Evolutionary conservation across 2,888 invertebrate genomes (phyloP).

Genomic region (Neoaliturus tenellus): DNA sequence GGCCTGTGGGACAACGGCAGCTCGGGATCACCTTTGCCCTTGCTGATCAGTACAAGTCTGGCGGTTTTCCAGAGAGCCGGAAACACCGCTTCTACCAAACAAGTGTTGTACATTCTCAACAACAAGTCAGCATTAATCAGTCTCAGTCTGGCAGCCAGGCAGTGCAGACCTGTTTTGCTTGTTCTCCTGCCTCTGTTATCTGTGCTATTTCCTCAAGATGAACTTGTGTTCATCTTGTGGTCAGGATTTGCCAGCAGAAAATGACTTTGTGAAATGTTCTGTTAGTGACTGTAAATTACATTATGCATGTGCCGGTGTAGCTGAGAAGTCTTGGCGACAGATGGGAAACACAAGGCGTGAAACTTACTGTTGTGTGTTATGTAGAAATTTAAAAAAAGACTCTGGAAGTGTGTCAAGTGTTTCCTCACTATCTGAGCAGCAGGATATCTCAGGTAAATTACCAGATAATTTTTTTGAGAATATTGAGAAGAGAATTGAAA

Average conservation of each 20-base stretch:
- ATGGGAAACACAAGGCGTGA: not conserved
- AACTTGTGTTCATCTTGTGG: slow-evolving; percentile 15
- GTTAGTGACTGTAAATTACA: slow-evolving; percentile 22
- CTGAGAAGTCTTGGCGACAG: not conserved
- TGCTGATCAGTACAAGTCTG: too few species aligned
- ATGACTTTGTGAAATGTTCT: not conserved
- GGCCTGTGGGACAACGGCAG: too few species aligned
- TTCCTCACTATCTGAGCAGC: not conserved
- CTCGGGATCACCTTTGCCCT: too few species aligned
- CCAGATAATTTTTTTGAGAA: not conserved
- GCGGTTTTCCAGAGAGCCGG: too few species aligned
- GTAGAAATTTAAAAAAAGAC: slow-evolving; percentile 13
- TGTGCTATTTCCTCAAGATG: too few species aligned
- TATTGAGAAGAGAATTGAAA: not conserved
- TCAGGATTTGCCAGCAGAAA: not conserved
- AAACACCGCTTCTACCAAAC: too few species aligned
- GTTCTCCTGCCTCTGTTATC: too few species aligned
- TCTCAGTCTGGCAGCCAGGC: too few species aligned
- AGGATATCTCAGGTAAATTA: not conserved
- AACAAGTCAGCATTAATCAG: too few species aligned
- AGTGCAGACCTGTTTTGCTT: too few species aligned
- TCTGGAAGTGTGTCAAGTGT: slow-evolving; percentile 21
- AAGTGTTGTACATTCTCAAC: too few species aligned
- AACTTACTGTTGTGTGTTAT: not conserved
- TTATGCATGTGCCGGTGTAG: not conserved